Conservation (phyloP, 2,113 vertebrate genomes). For the Antechinus flavipes region DNA sequence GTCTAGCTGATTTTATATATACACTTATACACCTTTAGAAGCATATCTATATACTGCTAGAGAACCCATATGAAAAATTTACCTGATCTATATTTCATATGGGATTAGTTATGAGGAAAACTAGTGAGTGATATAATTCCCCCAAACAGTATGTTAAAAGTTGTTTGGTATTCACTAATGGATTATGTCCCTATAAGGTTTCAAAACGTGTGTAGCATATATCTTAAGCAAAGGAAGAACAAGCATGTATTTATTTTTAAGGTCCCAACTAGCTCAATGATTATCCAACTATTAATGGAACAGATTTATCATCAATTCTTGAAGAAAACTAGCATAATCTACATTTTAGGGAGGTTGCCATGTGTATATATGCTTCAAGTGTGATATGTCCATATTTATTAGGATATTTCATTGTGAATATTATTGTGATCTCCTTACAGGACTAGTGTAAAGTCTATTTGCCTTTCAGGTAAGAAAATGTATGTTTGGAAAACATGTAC, state of each 20-base stretch:
- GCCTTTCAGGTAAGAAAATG: constrained; percentile 46
- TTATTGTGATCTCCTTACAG: constrained; percentile 73
- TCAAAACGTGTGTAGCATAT: neutral
- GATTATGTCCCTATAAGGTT: neutral
- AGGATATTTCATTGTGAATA: constrained; percentile 11
- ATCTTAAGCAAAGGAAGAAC: neutral
- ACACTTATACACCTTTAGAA: neutral
- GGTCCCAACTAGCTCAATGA: neutral
- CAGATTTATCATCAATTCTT: neutral
- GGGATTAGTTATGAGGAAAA: neutral
- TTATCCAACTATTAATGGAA: neutral
- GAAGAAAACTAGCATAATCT: neutral
- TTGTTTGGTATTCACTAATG: neutral
- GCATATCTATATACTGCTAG: neutral
- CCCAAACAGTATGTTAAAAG: neutral
- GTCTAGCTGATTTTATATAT: too few species aligned
- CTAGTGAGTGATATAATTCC: neutral
- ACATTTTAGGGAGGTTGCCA: neutral
- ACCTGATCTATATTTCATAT: neutral
- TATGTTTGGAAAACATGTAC: constrained; percentile 45
- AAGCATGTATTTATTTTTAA: constrained; percentile 52
- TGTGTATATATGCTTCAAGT: neutral
- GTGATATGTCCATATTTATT: neutral
- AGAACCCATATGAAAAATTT: neutral
- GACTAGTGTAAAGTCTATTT: constrained; percentile 56